These are phyloP conservation scores for Probosciger aterrimus DNA, from an alignment of 2,113 vertebrate genomes.

Conservation along the genomic window DNA sequence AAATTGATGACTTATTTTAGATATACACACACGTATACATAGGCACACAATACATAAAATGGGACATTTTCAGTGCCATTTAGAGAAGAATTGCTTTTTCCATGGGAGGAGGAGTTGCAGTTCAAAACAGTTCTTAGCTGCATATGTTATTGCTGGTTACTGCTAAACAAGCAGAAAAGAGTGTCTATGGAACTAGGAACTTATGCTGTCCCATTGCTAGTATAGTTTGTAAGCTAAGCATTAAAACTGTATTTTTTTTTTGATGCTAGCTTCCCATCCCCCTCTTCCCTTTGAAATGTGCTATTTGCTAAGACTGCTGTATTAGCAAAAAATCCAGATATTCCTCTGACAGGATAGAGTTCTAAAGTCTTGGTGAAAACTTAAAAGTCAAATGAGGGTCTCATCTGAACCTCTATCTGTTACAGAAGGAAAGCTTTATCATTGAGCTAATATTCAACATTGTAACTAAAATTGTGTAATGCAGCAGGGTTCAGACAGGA, in stretches of 20 bases:
- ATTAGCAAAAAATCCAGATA: background rate
- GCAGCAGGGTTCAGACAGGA: background rate
- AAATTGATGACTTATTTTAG: conserved; percentile 2
- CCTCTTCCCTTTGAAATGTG: background rate
- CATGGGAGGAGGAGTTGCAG: background rate
- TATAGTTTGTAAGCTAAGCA: background rate
- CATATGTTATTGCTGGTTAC: background rate
- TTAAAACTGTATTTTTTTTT: background rate
- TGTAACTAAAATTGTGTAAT: background rate
- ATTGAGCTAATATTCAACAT: background rate
- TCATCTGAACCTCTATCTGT: background rate
- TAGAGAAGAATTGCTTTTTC: background rate
- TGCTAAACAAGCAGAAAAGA: background rate
- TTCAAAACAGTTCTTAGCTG: background rate
- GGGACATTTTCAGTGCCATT: background rate
- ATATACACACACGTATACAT: background rate
- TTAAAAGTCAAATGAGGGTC: background rate
- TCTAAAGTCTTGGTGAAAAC: background rate
- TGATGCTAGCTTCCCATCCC: rapidly evolving
- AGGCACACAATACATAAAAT: background rate
- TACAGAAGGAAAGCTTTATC: background rate
- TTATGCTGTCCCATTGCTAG: background rate
- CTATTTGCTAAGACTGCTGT: background rate
- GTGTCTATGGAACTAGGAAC: background rate
- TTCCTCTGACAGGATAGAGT: background rate